phyloP scores from a whole-genome alignment of 2,888 invertebrate genomes.

The Agonopterix subpropinquella region DNA sequence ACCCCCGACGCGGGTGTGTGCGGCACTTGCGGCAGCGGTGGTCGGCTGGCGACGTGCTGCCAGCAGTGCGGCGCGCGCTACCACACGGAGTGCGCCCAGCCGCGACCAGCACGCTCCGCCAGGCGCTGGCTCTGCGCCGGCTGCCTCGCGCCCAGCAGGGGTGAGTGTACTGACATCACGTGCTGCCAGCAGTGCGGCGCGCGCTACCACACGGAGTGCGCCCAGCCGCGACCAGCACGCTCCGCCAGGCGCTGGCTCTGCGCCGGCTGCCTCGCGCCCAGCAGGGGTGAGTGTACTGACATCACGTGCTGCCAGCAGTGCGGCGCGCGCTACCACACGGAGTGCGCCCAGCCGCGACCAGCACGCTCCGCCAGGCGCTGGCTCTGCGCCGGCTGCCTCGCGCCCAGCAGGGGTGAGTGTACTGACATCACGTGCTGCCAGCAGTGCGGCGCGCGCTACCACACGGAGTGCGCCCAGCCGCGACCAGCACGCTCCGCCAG shows the following conservation, averaged over 20 bases:
- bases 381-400: conserved; percentile 74
- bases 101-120: conserved; percentile 67
- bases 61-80: conserved; percentile 77
- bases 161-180: no score
- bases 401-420: conserved; percentile 23
- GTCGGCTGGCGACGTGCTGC: conserved; percentile 77
- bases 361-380: conserved; percentile 59
- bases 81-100: conserved; percentile 83
- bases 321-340: conserved; percentile 79
- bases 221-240: conserved; percentile 70
- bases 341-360: conserved; percentile 80
- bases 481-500: conserved; percentile 65
- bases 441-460: conserved; percentile 78
- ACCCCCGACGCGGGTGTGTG: conserved; percentile 62
- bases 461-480: conserved; percentile 82
- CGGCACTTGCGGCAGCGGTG: conserved; percentile 79
- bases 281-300: conserved; percentile 28
- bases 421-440: conserved; percentile 77
- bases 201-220: conserved; percentile 85
- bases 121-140: conserved; percentile 71
- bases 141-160: conserved; percentile 55
- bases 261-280: conserved; percentile 62
- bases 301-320: conserved; percentile 78
- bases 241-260: conserved; percentile 70
- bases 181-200: conserved; percentile 77